phyloP scores from a whole-genome alignment of 2,888 invertebrate species.

The Parnassius glacialis region DNA sequence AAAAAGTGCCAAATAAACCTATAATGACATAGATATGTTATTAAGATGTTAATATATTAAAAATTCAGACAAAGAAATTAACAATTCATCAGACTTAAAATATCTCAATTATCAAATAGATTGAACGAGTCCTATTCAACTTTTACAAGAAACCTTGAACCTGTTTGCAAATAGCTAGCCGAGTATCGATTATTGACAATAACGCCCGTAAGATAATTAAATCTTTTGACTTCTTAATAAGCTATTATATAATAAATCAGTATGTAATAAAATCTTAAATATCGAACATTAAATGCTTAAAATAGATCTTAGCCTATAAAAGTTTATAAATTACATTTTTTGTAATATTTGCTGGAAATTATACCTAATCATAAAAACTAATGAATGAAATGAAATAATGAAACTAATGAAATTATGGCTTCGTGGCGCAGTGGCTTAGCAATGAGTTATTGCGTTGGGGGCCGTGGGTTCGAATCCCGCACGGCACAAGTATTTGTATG shows the following conservation, averaged over 20 bases:
- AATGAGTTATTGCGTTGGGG: no score
- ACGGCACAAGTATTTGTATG: no score
- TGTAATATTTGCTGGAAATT: background rate
- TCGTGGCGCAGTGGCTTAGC: no score
- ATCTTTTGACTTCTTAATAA: constrained; percentile 23
- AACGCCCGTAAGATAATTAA: constrained; percentile 26
- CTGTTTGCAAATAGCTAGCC: constrained; percentile 46
- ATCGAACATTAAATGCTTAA: background rate
- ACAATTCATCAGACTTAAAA: constrained; percentile 1
- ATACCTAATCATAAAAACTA: background rate
- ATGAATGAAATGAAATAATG: no score
- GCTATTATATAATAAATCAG: background rate
- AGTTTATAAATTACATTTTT: background rate
- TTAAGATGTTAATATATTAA: no score
- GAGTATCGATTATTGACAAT: constrained; percentile 34
- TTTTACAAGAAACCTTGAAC: constrained; percentile 54
- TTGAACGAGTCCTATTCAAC: constrained; percentile 41
- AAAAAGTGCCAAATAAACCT: no score
- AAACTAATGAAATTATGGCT: no score
- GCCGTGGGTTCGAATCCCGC: no score
- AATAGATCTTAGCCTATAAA: background rate
- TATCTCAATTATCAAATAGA: constrained; percentile 27
- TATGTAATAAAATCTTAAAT: background rate
- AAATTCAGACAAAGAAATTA: background rate
- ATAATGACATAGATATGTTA: no score